Percentiles rank a stretch among this genome's conserved stretches.
Conservation (phyloP, 2,113 vertebrate genomes). For the Platichthys stellatus region DNA sequence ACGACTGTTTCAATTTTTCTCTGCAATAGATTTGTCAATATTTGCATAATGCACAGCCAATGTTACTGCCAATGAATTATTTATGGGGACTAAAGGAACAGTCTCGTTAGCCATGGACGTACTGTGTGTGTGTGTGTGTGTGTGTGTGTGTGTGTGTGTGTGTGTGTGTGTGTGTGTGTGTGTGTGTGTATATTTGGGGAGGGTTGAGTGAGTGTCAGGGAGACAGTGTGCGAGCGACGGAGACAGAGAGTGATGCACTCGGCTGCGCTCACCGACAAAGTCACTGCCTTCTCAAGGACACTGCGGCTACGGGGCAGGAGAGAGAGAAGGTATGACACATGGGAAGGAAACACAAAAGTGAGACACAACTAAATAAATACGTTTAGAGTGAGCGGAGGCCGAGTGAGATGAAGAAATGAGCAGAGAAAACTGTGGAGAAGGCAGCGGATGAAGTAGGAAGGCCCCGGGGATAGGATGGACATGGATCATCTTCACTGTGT, state of each 20-base stretch:
- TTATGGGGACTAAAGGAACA: conserved; percentile 61
- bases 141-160: conserved; percentile 6
- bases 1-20: conserved; percentile 26
- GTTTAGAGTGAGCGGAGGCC: neutral
- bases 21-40: conserved; percentile 60
- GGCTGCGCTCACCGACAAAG: conserved; percentile 73
- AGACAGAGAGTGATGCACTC: conserved; percentile 57
- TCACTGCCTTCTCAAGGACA: conserved; percentile 81
- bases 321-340: conserved; percentile 49
- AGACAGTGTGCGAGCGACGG: neutral
- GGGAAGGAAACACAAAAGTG: conserved; percentile 8
- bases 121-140: conserved; percentile 6
- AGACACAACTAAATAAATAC: conserved; percentile 5
- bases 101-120: conserved; percentile 46
- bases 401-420: neutral
- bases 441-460: neutral
- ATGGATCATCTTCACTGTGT: conserved; percentile 1
- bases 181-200: conserved; percentile 14
- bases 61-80: conserved; percentile 69
- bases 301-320: conserved; percentile 72
- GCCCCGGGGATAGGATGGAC: conserved; percentile 13
- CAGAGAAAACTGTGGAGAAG: neutral
- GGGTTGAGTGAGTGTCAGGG: conserved; percentile 23
- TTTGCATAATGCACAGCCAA: conserved; percentile 59
- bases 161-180: conserved; percentile 17